Conservation (phyloP, 35 echinoderm and acorn worm species). For the Lytechinus pictus region DNA sequence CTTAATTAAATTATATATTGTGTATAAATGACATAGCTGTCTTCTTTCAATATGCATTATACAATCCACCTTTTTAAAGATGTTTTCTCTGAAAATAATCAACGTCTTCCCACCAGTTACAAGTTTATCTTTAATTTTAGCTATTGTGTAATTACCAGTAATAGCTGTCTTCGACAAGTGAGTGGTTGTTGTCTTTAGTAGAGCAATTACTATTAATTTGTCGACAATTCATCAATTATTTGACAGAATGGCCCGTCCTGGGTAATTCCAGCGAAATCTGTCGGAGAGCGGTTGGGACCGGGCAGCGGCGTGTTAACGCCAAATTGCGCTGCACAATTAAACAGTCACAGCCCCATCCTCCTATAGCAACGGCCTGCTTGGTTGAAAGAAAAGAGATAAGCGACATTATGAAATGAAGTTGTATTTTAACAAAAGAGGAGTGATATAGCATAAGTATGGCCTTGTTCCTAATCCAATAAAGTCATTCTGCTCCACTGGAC, state of each 20-base stretch:
- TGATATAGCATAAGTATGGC: constrained; percentile 33
- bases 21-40: background rate
- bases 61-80: background rate
- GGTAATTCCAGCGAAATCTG: background rate
- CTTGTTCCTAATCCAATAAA: constrained; percentile 55
- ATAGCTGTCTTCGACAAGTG: background rate
- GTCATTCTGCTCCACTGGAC: background rate
- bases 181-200: background rate
- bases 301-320: background rate
- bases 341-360: background rate
- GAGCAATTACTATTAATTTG: background rate
- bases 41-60: background rate
- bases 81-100: background rate
- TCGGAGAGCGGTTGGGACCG: background rate
- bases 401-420: constrained; percentile 17
- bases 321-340: constrained; percentile 33
- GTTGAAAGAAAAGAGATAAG: background rate
- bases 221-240: constrained; percentile 14
- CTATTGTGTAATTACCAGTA: background rate
- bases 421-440: constrained; percentile 36
- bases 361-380: background rate
- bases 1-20: background rate
- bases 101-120: background rate
- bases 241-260: background rate
- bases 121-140: background rate